Evolutionary conservation across 2,888 invertebrate species (phyloP), one percentile per base, ranked within the genome.

Genomic region (Lottia gigantea): DNA sequence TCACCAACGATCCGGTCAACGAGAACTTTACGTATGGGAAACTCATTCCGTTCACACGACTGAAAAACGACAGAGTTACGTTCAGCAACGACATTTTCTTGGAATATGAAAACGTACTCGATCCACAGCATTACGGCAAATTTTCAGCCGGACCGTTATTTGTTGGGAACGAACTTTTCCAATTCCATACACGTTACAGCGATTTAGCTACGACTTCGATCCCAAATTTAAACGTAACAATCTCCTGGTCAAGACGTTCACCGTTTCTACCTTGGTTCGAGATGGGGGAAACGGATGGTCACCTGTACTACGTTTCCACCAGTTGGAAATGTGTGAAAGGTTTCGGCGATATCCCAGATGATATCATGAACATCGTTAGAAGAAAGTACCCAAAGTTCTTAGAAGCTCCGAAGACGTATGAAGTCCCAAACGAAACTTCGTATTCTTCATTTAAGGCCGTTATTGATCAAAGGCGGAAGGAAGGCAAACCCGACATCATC

Each of bases 241-340:
- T 69, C 14, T 76, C 80, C 0, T 78, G 80, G 80, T 70, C 71
- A 14, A 69, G 77, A 19, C 72, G 74, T 19, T 68, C 74, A 6
- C 71, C 77, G 62, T 80, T 76, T 55, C 64, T 78, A 23, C 80
- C 80, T 0, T 80, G 80, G 78, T 72, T 78, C 74, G 78, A 76
- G 62, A 76, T 78, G 76, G 71, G 72, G 7, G 67, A 69, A 40
- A 71, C 73, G 3, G 71, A 71, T 14, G 78, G 80, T 0, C 64
- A 70, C 31, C 40, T 78, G 16, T 78, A 74, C 55, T 77, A 76
- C 66, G 69, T 74, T 6, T 71, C 75, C 12, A 61, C 76, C 15
- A 64, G 66, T 2, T 77, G 76, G 77, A 78, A 80, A 67, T 77
- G 77, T 47, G 64, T 31, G 1, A 46, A 72, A 4, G 74, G 75